phyloP scores from a whole-genome alignment of 2,113 vertebrate species.

The Oceanites oceanicus region DNA sequence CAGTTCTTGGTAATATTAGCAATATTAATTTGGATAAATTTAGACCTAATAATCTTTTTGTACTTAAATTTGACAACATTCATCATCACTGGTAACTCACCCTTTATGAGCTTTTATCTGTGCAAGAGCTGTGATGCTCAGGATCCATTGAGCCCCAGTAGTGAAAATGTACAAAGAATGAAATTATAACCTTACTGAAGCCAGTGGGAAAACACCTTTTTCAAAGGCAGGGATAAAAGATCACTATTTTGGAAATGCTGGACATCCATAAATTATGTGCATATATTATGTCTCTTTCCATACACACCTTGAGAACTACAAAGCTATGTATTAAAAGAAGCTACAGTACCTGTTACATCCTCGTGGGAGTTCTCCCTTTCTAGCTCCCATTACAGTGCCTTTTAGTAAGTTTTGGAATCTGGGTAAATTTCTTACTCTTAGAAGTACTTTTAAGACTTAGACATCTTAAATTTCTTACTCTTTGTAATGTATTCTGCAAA shows the following conservation, averaged over 20 bases:
- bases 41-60: neutral
- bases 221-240: neutral
- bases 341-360: neutral
- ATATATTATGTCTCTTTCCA: neutral
- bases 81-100: neutral
- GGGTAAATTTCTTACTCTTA: neutral
- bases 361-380: neutral
- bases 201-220: neutral
- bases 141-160: neutral
- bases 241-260: neutral
- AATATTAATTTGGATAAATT: neutral
- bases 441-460: neutral
- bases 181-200: neutral
- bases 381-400: neutral
- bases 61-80: neutral
- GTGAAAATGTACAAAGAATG: neutral
- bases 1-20: neutral
- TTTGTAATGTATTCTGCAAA: neutral
- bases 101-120: neutral
- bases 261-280: neutral
- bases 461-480: neutral
- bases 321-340: neutral
- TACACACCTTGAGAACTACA: neutral
- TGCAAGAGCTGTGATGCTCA: neutral
- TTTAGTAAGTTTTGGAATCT: neutral